Evolutionary conservation across 2,888 invertebrate species (phyloP).

Genomic region (Lumbricus terrestris): DNA sequence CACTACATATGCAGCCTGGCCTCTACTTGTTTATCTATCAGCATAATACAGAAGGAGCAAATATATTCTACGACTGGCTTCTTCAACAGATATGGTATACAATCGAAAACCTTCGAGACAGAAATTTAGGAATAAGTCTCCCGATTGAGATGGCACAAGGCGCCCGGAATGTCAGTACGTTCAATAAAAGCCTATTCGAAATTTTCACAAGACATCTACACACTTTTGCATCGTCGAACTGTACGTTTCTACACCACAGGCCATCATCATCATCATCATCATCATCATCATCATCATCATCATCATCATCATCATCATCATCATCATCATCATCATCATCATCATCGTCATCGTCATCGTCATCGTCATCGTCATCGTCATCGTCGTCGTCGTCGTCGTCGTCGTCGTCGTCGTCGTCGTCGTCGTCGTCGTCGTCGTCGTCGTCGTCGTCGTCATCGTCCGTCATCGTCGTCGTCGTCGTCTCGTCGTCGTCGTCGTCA

Average conservation of each 20-base stretch:
- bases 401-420: too few relatives aligned
- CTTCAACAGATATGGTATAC: background rate
- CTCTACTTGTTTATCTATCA: background rate
- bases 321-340: too few relatives aligned
- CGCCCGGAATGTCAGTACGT: background rate
- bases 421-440: too few relatives aligned
- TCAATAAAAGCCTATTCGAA: background rate
- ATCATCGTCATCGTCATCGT: too few relatives aligned
- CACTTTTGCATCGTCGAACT: constrained; percentile 3
- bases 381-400: too few relatives aligned
- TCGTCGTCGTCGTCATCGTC: too few relatives aligned
- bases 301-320: too few relatives aligned
- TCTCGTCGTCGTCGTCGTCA: too few relatives aligned
- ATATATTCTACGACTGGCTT: background rate
- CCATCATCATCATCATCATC: background rate
- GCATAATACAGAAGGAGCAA: background rate
- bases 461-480: too few relatives aligned
- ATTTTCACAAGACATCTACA: background rate
- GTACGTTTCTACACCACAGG: background rate
- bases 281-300: too few relatives aligned
- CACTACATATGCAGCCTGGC: background rate
- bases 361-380: too few relatives aligned
- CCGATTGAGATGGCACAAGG: background rate
- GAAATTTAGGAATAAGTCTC: background rate
- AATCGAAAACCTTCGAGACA: background rate